Conservation (phyloP, 2,113 vertebrate genomes). For the Zosterops hypoxanthus region DNA sequence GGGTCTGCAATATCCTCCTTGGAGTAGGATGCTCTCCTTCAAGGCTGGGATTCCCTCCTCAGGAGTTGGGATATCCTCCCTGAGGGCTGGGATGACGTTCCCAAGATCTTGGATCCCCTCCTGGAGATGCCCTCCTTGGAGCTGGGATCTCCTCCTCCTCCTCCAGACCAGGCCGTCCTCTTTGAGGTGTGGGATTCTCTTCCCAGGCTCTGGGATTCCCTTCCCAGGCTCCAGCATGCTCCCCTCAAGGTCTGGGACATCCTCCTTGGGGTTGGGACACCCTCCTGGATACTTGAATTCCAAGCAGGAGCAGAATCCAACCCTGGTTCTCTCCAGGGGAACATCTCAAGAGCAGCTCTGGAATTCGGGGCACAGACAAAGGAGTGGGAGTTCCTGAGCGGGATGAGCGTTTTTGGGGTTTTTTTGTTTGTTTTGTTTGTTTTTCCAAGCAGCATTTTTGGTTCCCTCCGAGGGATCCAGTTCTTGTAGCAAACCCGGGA, state of each 20-base stretch:
- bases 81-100: neutral
- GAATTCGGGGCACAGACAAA: neutral
- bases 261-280: neutral
- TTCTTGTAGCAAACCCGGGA: constrained; percentile 70
- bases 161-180: neutral
- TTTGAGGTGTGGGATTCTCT: neutral
- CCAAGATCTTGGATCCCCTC: neutral
- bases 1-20: neutral
- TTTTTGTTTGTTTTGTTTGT: neutral
- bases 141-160: neutral
- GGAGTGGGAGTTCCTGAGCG: neutral
- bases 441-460: constrained; percentile 60
- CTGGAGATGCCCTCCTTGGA: neutral
- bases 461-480: constrained; percentile 46
- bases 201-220: neutral
- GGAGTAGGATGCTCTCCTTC: neutral
- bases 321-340: neutral
- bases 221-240: accelerated
- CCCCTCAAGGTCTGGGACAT: neutral
- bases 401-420: neutral
- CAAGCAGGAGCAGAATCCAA: neutral
- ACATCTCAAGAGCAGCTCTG: constrained; percentile 51
- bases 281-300: neutral
- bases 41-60: neutral
- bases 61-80: neutral